Evolutionary conservation across 2,797 vertebrate genomes (phyloP), one percentile per base, ranked within the genome.

Genomic region (Oceanodroma leucorhoa): DNA sequence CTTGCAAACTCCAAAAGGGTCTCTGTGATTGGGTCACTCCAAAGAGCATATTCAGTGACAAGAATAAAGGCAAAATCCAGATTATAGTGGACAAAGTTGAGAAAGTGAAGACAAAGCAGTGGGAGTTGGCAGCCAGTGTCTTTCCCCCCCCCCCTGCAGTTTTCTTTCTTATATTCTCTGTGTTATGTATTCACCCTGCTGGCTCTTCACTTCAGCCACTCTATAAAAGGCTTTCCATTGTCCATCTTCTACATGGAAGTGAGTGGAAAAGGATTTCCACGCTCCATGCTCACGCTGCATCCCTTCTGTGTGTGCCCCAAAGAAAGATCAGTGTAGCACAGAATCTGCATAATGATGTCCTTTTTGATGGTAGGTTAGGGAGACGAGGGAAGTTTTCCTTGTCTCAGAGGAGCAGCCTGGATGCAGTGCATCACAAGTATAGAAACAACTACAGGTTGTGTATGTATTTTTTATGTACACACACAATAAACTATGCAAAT

Each of bases 381-480:
- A 96, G 77, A 92, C 27, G 62, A 92, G 73, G 27, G 20, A 92
- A 86, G 18, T 76, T 96, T 84, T 92, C n/a, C 64, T 55, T 76
- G 40, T 95, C 91, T 95, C 91, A 32, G 34, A 93, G 77, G 85
- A 97, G 55, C 30, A 96, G 34, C 20, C 41, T 0, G 14, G 87
- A 72, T 83, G 77, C 54, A 79, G 21, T 51, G 45, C 72, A 60
- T 58, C 61, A 80, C 48, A 91, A 89, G 18, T 48, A 83, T 7
- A 29, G 58, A 96, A 76, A 92, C 76, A 95, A 94, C 76, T 90
- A 65, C 40, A 89, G 78, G 70, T 71, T 96, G 87, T 38, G 64
- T 46, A 92, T 94, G 57, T 90, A 90, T 95, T 91, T 96, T 96
- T 96, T 91, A 92, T 95, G 60, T 53, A 75, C 57, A 64, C 38